Percentiles rank a stretch among this genome's conserved stretches.
Conservation (phyloP, 2,113 vertebrate genomes). For the Clarias batrachus region DNA sequence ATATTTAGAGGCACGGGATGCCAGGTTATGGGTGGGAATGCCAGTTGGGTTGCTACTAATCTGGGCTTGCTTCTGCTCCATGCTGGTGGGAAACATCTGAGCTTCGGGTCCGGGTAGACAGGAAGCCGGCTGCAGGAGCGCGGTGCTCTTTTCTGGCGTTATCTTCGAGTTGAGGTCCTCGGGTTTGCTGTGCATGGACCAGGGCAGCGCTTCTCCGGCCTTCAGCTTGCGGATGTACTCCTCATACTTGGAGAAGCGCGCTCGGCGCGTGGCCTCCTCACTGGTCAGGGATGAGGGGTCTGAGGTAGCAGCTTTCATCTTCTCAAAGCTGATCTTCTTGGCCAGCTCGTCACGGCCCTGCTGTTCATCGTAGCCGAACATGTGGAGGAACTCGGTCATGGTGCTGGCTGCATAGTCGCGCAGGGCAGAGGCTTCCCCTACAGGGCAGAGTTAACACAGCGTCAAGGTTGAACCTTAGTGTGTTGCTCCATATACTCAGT, state of each 20-base stretch:
- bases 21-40: slow-evolving; percentile 83
- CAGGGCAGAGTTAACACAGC: slow-evolving; percentile 17
- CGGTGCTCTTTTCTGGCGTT: slow-evolving; percentile 71
- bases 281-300: slow-evolving; percentile 77
- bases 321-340: slow-evolving; percentile 95
- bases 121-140: slow-evolving; percentile 72
- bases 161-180: slow-evolving; percentile 84
- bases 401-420: slow-evolving; percentile 95
- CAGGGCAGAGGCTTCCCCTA: slow-evolving; percentile 89
- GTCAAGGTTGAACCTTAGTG: not conserved
- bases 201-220: slow-evolving; percentile 88
- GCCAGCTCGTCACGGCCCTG: slow-evolving; percentile 92
- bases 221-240: slow-evolving; percentile 98
- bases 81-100: slow-evolving; percentile 73
- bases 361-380: slow-evolving; percentile 97
- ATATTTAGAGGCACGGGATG: slow-evolving; percentile 90
- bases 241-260: slow-evolving; percentile 97
- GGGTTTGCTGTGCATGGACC: slow-evolving; percentile 82
- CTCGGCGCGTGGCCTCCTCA: slow-evolving; percentile 85
- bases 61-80: slow-evolving; percentile 87
- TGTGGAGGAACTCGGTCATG: slow-evolving; percentile 96
- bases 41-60: slow-evolving; percentile 75
- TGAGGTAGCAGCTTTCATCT: slow-evolving; percentile 86
- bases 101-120: slow-evolving; percentile 72
- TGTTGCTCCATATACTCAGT: not conserved